Evolutionary conservation across 2,113 vertebrate genomes (phyloP), one percentile per base, ranked within the genome.

Genomic region (Motacilla tschutschensis): DNA sequence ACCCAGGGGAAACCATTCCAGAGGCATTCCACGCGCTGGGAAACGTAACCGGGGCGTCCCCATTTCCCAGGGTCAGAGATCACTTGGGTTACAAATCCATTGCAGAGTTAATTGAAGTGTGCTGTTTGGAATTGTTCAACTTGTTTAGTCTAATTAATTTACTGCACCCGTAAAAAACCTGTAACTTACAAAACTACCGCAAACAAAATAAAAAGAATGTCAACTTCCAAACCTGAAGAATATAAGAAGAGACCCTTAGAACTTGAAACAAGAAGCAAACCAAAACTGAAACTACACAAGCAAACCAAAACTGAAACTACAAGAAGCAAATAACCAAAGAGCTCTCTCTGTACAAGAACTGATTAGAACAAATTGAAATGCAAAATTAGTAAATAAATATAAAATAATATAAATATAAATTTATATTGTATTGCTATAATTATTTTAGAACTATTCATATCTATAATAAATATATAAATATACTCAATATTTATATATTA

Each of bases 1-100:
- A 71, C 3, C 76, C 53, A 6, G 14, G 55, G 53, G 12, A 17
- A 81, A 33, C 17, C 6, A 1, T 11, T 15, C 48, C 3, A 1
- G 19, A n/a, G 35, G 47, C 33, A 21, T 31, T n/a, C 38, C 2
- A 14, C 13, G 2, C 0, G 6, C 17, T n/a, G 1, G 0, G 53
- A n/a, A 48, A 51, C 1, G 4, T 0, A 21, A 46, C 41, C 0
- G 0, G 10, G n/a, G 9, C 0, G 0, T 7, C 40, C 46, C 19
- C 4, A 1, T 36, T 24, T n/a, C 25, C 40, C 28, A 70, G 50
- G n/a, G 33, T 33, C 14, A 24, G 9, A 16, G 10, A 2, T 35
- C n/a, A 16, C n/a, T 24, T 7, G 3, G 21, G 54, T 8, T 11
- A 25, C 33, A 25, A 35, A 57, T 8, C 33, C 33, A 35, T 2